Percentiles rank a stretch among this genome's conserved stretches.
These are phyloP conservation scores for Drymodes brunneopygia DNA, from an alignment of 2,113 vertebrate genomes.

Conservation along the genomic window DNA sequence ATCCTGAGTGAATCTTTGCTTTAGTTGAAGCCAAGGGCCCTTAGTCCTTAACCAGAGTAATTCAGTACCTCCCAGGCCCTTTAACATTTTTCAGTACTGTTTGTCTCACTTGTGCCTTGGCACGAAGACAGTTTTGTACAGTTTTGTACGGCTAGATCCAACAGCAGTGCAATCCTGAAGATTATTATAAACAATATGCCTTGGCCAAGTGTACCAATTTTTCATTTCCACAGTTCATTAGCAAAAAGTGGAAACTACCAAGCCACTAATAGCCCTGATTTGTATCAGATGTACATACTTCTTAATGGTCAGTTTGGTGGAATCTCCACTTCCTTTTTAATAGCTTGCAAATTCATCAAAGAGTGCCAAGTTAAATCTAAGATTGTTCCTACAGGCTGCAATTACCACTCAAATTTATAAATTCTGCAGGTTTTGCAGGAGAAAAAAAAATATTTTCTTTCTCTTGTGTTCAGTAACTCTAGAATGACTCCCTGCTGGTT, in stretches of 20 bases:
- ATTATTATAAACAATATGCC: neutral
- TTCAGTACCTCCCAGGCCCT: neutral
- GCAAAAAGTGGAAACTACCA: neutral
- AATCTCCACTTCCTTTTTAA: neutral
- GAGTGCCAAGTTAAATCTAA: neutral
- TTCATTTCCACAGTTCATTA: neutral
- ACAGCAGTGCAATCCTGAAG: neutral
- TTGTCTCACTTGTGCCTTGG: neutral
- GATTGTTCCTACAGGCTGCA: neutral
- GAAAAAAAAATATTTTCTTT: neutral
- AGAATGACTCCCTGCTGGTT: neutral
- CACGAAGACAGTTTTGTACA: neutral
- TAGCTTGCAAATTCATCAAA: neutral
- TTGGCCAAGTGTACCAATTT: neutral
- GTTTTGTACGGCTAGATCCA: neutral
- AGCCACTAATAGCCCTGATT: neutral
- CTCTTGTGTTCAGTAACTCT: neutral
- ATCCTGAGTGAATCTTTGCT: neutral
- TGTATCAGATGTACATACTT: neutral
- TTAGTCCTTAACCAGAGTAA: neutral
- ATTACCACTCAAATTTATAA: neutral
- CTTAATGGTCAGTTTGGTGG: neutral
- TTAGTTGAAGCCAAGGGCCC: neutral
- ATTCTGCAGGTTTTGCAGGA: neutral
- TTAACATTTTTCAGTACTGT: neutral